Percentiles rank a stretch among this genome's conserved stretches.
These are phyloP conservation scores for Ophioninae sp. DNA, from an alignment of 2,888 invertebrate species.

Conservation along the genomic window DNA sequence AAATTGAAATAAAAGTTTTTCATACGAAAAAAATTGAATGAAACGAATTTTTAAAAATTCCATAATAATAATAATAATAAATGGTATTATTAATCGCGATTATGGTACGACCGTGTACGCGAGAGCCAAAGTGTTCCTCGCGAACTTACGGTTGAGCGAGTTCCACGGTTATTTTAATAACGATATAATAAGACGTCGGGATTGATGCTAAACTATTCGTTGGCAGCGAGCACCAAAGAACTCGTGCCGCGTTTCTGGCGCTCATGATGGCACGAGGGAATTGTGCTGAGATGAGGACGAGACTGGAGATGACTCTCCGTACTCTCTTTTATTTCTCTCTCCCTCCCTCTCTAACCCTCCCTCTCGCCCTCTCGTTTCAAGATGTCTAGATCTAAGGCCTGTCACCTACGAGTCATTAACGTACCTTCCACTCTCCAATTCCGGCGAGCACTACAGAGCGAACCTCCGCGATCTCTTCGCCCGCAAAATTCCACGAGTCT, in stretches of 20 bases:
- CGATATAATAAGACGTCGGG: constrained; percentile 81
- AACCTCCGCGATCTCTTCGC: constrained; percentile 54
- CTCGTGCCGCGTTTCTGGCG: constrained; percentile 56
- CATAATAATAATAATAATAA: not conserved
- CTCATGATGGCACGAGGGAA: constrained; percentile 55
- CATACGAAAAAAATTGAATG: constrained; percentile 30
- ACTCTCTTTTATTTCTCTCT: constrained; percentile 31
- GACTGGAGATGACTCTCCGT: constrained; percentile 51
- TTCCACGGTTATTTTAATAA: constrained; percentile 80
- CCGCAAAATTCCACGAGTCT: constrained; percentile 50
- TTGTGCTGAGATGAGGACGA: constrained; percentile 61
- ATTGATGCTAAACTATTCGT: constrained; percentile 81
- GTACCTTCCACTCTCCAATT: constrained; percentile 70
- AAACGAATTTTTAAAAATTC: constrained; percentile 16
- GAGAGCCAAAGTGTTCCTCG: constrained; percentile 59
- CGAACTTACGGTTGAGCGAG: constrained; percentile 67
- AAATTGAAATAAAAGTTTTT: not conserved
- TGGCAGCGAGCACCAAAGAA: constrained; percentile 78
- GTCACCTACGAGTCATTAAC: constrained; percentile 80
- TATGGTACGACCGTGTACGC: constrained; percentile 30
- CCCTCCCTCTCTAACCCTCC: constrained; percentile 23
- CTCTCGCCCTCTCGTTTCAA: constrained; percentile 51
- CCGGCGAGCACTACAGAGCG: constrained; percentile 26
- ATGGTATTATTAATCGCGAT: constrained; percentile 30
- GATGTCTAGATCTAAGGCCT: constrained; percentile 78